Evolutionary conservation across 2,888 invertebrate species (phyloP).

Genomic region (Cephus spinipes): DNA sequence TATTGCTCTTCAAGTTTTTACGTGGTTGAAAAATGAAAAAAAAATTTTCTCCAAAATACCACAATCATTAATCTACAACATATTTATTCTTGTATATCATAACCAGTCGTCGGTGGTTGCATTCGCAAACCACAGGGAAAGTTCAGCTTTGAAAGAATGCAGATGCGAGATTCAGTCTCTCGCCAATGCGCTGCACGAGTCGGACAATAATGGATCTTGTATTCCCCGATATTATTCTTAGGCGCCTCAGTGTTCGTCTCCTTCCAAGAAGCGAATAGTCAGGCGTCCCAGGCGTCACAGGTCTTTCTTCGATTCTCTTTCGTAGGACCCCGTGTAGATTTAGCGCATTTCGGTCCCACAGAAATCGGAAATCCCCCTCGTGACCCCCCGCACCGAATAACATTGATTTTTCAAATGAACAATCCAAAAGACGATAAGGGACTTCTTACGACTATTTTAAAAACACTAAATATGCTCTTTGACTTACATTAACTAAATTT

Average conservation of each 20-base stretch:
- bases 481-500: neutral
- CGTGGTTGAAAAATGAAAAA: neutral
- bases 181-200: neutral
- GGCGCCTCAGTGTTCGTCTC: neutral
- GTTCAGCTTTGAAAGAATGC: neutral
- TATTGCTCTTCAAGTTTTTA: neutral
- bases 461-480: neutral
- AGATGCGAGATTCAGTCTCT: neutral
- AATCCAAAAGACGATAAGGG: neutral
- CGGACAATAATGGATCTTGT: constrained; percentile 17
- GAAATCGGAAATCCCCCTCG: constrained; percentile 8
- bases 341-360: constrained; percentile 24
- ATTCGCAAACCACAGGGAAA: neutral
- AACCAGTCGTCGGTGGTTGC: neutral
- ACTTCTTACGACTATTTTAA: neutral
- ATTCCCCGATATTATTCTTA: constrained; percentile 41
- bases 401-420: neutral
- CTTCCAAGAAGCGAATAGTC: constrained; percentile 1
- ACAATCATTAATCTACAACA: neutral
- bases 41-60: neutral
- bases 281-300: neutral
- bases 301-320: constrained; percentile 23
- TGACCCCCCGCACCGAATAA: neutral
- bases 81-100: neutral
- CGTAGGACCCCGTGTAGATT: constrained; percentile 15